These are phyloP conservation scores for Galerucella calmariensis DNA, from an alignment of 2,888 invertebrate species.

Conservation along the genomic window DNA sequence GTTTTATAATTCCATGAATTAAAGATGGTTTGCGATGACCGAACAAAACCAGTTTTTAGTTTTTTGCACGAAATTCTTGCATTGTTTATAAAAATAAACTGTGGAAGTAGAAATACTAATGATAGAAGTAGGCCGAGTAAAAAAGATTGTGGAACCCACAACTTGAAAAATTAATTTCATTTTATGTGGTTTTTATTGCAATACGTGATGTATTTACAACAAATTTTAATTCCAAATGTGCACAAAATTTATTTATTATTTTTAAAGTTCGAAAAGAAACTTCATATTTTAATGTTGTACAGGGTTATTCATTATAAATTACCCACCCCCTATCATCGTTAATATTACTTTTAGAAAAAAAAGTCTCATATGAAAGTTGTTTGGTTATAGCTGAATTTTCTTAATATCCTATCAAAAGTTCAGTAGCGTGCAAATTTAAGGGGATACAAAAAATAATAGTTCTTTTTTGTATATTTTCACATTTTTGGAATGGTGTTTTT, in stretches of 20 bases:
- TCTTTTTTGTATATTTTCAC: no score
- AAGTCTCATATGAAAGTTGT: no score
- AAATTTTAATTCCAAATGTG: background rate
- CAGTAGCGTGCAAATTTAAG: no score
- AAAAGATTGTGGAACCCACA: slow-evolving; percentile 54
- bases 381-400: no score
- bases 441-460: no score
- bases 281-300: no score
- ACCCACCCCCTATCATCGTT: no score
- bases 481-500: no score
- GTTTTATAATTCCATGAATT: background rate
- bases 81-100: slow-evolving; percentile 21
- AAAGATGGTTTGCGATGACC: background rate
- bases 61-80: background rate
- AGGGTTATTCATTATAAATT: no score
- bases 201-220: background rate
- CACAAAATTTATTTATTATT: background rate
- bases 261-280: no score
- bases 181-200: slow-evolving; percentile 40
- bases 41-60: background rate
- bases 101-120: slow-evolving; percentile 44
- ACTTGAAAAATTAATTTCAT: slow-evolving; percentile 48
- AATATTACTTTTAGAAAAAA: no score
- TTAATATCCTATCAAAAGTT: no score
- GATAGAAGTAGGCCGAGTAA: slow-evolving; percentile 53